These are phyloP conservation scores for Recurvirostra avosetta DNA, from an alignment of 2,113 vertebrate species.

Conservation along the genomic window DNA sequence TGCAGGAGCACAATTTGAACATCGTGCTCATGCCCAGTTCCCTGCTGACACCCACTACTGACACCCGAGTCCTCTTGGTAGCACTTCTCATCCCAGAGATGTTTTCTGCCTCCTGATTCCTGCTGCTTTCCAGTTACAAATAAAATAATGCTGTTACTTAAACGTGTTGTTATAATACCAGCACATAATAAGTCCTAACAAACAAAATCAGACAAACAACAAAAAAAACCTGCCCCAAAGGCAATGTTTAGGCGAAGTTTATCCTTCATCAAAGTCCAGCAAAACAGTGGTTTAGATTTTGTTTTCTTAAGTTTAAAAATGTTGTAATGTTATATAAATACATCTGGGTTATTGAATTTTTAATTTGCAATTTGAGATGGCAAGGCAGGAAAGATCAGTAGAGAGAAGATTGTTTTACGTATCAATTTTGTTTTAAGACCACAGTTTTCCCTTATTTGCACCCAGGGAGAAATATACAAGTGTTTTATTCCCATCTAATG, in stretches of 20 bases:
- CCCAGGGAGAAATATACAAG: constrained; percentile 25
- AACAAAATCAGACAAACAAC: not conserved
- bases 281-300: not conserved
- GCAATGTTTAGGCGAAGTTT: not conserved
- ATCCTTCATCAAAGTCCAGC: not conserved
- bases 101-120: not conserved
- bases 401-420: not conserved
- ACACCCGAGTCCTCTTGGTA: not conserved
- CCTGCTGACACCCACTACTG: not conserved
- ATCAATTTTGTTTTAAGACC: constrained; percentile 49
- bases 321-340: not conserved
- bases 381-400: constrained; percentile 11
- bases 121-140: not conserved
- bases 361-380: constrained; percentile 42
- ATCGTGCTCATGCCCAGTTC: not conserved
- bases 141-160: not conserved
- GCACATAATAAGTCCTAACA: not conserved
- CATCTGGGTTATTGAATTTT: not conserved
- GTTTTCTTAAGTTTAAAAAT: not conserved
- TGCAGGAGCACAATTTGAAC: not conserved
- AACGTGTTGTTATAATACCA: not conserved
- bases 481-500: not conserved
- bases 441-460: constrained; percentile 1
- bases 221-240: not conserved
- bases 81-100: not conserved